Evolutionary conservation across 2,797 vertebrate species (phyloP).

Genomic region (Staurois parvus): DNA sequence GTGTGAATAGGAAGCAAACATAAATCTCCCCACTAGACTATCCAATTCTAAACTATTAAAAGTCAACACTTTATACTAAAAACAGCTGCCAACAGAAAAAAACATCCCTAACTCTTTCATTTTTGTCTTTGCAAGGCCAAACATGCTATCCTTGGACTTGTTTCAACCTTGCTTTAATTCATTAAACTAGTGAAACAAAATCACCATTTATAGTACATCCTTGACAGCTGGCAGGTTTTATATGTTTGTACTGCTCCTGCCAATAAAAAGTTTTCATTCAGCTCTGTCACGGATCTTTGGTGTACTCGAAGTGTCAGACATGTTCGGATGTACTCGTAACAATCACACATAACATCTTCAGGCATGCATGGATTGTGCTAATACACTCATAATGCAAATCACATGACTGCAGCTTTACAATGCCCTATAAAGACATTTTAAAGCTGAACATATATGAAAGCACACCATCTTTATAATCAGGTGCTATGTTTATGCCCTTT

Average conservation of each 20-base stretch:
- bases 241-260: conserved; percentile 77
- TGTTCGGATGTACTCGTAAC: conserved; percentile 75
- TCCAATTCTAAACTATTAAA: conserved; percentile 54
- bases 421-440: conserved; percentile 21
- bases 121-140: conserved; percentile 86
- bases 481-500: neutral
- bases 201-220: conserved; percentile 81
- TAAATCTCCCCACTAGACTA: conserved; percentile 46
- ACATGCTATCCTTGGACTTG: conserved; percentile 89
- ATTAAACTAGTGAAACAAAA: conserved; percentile 88
- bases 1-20: conserved; percentile 55
- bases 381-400: conserved; percentile 26
- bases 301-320: conserved; percentile 75
- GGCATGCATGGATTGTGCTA: conserved; percentile 65
- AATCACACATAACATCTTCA: conserved; percentile 79
- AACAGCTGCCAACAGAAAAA: conserved; percentile 68
- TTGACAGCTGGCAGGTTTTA: conserved; percentile 87
- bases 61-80: conserved; percentile 64
- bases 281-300: conserved; percentile 81
- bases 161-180: conserved; percentile 89
- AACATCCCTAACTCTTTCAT: conserved; percentile 80
- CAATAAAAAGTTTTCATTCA: conserved; percentile 79
- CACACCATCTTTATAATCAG: conserved; percentile 5
- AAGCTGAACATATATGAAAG: neutral
- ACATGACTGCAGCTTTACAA: conserved; percentile 28